phyloP scores from a whole-genome alignment of 1,140 invertebrate genomes.

The Caenorhabditis inopinata region DNA sequence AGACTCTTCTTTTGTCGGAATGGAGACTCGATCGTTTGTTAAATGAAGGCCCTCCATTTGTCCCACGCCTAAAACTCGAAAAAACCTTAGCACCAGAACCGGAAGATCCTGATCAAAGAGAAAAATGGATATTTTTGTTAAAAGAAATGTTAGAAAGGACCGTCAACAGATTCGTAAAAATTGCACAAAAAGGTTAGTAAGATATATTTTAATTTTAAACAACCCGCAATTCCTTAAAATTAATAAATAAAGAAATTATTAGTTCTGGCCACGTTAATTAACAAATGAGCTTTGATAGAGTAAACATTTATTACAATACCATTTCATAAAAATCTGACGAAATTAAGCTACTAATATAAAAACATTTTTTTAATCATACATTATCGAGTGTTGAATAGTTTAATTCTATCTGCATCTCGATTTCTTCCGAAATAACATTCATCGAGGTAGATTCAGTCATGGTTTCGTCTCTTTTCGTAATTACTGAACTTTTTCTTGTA shows the following conservation, averaged over 20 bases:
- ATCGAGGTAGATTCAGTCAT: no score
- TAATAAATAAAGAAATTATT: no score
- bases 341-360: no score
- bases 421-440: not conserved
- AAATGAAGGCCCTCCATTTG: not conserved
- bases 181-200: not conserved
- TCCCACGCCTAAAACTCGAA: not conserved
- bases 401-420: not conserved
- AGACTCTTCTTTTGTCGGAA: not conserved
- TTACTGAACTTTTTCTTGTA: not conserved
- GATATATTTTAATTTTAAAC: not conserved
- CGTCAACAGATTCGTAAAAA: not conserved
- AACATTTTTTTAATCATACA: no score
- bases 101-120: not conserved
- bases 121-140: not conserved
- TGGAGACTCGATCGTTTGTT: not conserved
- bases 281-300: no score
- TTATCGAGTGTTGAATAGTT: no score
- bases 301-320: no score
- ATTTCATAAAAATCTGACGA: no score
- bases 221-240: no score
- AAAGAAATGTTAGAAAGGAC: not conserved
- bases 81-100: not conserved
- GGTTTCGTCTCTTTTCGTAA: not conserved
- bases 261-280: no score